Base-by-base conservation (phyloP, 2,797 vertebrate species). In the Acipenser transmontanus region DNA sequence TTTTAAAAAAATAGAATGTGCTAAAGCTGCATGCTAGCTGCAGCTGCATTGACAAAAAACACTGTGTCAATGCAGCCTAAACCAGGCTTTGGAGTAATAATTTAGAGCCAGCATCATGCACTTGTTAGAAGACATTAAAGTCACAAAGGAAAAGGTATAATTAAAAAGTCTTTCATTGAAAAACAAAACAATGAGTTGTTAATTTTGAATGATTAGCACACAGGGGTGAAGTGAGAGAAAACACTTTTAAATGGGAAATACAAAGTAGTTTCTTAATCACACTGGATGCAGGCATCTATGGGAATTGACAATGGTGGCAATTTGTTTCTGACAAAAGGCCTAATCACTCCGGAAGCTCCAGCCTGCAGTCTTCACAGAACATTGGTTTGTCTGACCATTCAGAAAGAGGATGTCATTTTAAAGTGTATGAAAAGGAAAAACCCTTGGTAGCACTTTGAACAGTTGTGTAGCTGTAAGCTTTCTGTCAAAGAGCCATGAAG, bases 291-390 rank as follows among this genome's bases (percentile, higher is more conserved):
- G 14, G 54, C 14, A n/a, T 57, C 50, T 57, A 57, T n/a, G 54
- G 14, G 54, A 7, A 57, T 57, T 57, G 7, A 57, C 54, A 57
- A 57, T 57, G 14, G 12, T 5, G 54, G 54, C 14, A 57, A 57
- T 57, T 57, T 57, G 54, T 57, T 57, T n/a, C 54, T 57, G 54
- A 57, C 54, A n/a, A 57, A 57, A 13, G 54, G 54, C 54, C 12
- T 57, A 57, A 57, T 57, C 54, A n/a, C 54, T 57, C 54, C 2
- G 12, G 54, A 14, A 57, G 54, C 54, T 57, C 54, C 54, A 57
- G 14, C 54, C 54, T 57, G 54, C 54, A n/a, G 12, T 13, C 34
- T 34, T 34, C 34, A 34, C 54, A 57, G 54, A 57, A 7, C 12
- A 57, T 57, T 57, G 14, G 11, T 11, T 57, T 57, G 34, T 13